Evolutionary conservation across 2,888 invertebrate species (phyloP), one percentile per base, ranked within the genome.

Genomic region (Glomeris marginata): DNA sequence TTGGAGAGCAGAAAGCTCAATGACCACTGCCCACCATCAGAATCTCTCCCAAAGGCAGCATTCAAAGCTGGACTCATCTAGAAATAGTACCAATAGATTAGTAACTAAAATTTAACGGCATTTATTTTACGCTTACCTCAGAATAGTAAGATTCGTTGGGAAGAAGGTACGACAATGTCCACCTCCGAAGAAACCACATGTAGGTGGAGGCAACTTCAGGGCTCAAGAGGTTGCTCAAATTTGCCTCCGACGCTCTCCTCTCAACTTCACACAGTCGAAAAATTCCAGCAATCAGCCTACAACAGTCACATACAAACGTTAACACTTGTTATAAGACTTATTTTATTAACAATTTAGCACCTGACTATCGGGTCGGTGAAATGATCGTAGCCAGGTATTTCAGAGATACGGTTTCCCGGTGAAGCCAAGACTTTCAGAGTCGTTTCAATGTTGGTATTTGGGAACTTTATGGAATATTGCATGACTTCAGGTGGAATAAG

Each of bases 121-220:
- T 44, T 13, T 18, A 37, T 2, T 37, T 11, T 10, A 13, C 36
- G 51, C 58, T 56, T 57, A 75, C 75, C 63, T 76, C 72, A 49
- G 68, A 63, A 60, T 77, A 77, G 61, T 72, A 73, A 55, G 67
- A 69, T 61, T 77, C 77, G 53, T 72, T 71, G 13, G 78, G 77
- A 60, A 80, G 68, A 52, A 86, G 68, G 62, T 84, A 88, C 1
- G 77, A 76, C 56, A 77, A 71, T 44, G 80, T 76, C 81, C 84
- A 87, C 57, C 80, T 75, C 59, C 78, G 77, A 42, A 88, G 69
- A 60, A 84, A 80, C 84, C 85, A 87, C 57, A 83, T 78, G 42
- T 81, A 70, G 0, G 81, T 80, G 41, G 78, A 77, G 1, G 80
- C 79, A 1, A 87, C 75, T 65, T 85, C 84, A 0, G 86, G 86